Base-by-base conservation (phyloP, 1,140 invertebrate genomes). In the Nomia melanderi region DNA sequence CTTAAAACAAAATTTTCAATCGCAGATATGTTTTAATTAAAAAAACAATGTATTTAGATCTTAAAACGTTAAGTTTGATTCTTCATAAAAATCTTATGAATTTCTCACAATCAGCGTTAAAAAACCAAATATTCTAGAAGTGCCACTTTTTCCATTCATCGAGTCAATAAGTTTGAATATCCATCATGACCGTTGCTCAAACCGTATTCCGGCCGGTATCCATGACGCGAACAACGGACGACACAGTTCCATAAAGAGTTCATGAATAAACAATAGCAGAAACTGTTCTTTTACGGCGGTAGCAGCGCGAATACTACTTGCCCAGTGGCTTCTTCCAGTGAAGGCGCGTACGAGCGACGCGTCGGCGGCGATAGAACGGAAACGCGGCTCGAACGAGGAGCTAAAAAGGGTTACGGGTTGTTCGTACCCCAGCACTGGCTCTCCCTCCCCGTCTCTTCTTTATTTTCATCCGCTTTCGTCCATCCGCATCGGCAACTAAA, bases 251-350 rank as follows among this genome's bases (percentile, higher is more conserved):
- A 44, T 14, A 14, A 23, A 39, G 25, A 11, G 31, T 8, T 77
- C 74, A 44, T 63, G 75, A 71, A 77, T 77, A 71, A 71, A 70
- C 66, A 62, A 62, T 71, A 25, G 57, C 41, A 31, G 75, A 71
- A 62, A 63, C n/a, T 33, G 44, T 71, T 77, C 33, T 62, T 77
- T 31, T 12, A 41, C 72, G 59, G 41, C 5, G 11, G 2, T 4
- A 17, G 3, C 25, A 5, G 7, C 39, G 41, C 63, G n/a, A 60
- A 54, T 17, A 44, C 8, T 11, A 1, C 25, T 17, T n/a, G 23
- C n/a, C n/a, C n/a, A n/a, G 65, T 67, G 23, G 54, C 50, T 54
- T 66, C 39, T 31, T 31, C 41, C 41, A 44, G 41, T 12, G 41
- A 29, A 50, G 25, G 25, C 25, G 0, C n/a, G n/a, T n/a, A n/a